phyloP scores from a whole-genome alignment of 2,113 vertebrate species.

The Kryptolebias marmoratus region DNA sequence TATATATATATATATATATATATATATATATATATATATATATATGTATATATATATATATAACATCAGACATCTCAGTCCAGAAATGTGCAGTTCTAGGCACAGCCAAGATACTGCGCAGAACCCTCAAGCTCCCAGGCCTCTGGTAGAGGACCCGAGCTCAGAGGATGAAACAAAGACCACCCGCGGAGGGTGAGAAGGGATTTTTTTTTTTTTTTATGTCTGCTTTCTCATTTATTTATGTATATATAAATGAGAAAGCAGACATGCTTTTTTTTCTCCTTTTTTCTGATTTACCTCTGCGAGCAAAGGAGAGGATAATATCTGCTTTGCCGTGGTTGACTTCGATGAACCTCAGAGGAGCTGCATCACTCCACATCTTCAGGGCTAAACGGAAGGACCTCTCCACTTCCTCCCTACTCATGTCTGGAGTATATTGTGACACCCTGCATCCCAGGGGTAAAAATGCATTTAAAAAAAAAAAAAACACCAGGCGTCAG shows the following conservation, averaged over 20 bases:
- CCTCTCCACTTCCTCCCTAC: slow-evolving; percentile 59
- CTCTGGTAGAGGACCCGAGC: too few species aligned
- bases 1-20: background rate
- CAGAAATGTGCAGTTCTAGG: too few species aligned
- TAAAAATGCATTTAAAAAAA: background rate
- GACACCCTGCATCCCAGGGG: slow-evolving; percentile 38
- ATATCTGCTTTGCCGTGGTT: slow-evolving; percentile 58
- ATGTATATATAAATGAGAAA: too few species aligned
- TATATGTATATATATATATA: too few species aligned
- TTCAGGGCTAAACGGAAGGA: slow-evolving; percentile 50
- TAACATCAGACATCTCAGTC: too few species aligned
- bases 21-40: background rate
- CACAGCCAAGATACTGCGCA: too few species aligned
- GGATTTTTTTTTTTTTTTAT: too few species aligned
- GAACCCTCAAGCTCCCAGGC: too few species aligned
- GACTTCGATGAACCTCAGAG: slow-evolving; percentile 63
- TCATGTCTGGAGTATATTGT: slow-evolving; percentile 72
- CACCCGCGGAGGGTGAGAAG: too few species aligned
- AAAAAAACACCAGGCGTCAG: background rate
- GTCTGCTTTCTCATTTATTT: too few species aligned
- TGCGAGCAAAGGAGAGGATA: slow-evolving; percentile 58
- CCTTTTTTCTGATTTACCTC: slow-evolving; percentile 47
- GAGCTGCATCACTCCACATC: slow-evolving; percentile 60
- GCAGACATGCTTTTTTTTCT: too few species aligned
- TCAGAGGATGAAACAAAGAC: too few species aligned